phyloP scores from a whole-genome alignment of 2,113 vertebrate species.

The Cryptotis parvus region DNA sequence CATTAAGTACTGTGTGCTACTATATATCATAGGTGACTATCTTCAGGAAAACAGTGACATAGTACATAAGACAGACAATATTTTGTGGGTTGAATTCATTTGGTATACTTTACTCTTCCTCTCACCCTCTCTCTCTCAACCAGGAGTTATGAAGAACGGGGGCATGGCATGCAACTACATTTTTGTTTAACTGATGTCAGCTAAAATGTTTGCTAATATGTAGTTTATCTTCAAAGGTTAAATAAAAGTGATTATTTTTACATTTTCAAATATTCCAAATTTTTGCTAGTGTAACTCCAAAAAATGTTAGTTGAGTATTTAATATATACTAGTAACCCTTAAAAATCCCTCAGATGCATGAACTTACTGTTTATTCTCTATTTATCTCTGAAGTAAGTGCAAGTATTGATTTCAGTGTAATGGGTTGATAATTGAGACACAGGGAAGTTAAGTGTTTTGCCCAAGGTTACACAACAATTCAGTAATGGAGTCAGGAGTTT shows the following conservation, averaged over 20 bases:
- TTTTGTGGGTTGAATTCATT: constrained; percentile 50
- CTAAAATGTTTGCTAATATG: background rate
- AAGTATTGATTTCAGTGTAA: background rate
- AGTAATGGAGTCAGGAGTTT: background rate
- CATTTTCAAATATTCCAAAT: constrained; percentile 36
- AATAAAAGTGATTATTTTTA: background rate
- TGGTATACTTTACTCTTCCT: background rate
- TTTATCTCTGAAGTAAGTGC: background rate
- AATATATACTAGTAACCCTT: background rate
- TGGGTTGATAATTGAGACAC: background rate
- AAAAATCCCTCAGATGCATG: background rate
- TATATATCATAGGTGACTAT: constrained; percentile 65
- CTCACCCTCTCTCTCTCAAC: background rate
- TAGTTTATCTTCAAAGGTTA: background rate
- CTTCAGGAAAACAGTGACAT: background rate
- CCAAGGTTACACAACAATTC: background rate
- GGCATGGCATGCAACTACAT: background rate
- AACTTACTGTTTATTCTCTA: background rate
- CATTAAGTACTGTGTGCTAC: constrained; percentile 53
- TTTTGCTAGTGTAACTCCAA: background rate
- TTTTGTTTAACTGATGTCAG: constrained; percentile 3
- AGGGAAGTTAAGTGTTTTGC: background rate
- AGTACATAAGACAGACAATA: background rate
- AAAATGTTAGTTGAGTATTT: background rate
- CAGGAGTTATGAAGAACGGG: background rate